phyloP scores from a whole-genome alignment of 2,797 vertebrate genomes.

The Channa striata region DNA sequence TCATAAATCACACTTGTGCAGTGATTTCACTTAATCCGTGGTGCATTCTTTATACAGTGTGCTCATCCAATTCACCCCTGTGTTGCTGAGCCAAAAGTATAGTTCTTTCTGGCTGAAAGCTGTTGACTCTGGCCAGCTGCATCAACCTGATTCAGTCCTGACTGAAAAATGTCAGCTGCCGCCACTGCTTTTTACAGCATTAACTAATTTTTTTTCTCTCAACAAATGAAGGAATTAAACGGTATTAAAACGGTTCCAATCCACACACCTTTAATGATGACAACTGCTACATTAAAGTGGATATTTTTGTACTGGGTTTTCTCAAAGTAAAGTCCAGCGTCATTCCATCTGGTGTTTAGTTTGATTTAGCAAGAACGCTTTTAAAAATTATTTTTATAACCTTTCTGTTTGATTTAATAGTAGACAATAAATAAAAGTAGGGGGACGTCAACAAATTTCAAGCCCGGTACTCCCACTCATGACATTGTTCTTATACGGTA shows the following conservation, averaged over 20 bases:
- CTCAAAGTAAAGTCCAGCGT: slow-evolving; percentile 37
- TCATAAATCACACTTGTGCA: slow-evolving; percentile 71
- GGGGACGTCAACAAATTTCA: slow-evolving; percentile 47
- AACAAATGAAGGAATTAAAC: slow-evolving; percentile 33
- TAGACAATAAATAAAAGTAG: slow-evolving; percentile 51
- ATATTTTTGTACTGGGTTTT: slow-evolving; percentile 35
- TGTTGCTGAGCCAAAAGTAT: slow-evolving; percentile 67
- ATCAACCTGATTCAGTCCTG: slow-evolving; percentile 53
- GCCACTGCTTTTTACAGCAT: slow-evolving; percentile 28
- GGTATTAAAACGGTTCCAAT: slow-evolving; percentile 27
- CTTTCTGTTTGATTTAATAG: slow-evolving; percentile 57
- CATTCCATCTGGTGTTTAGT: slow-evolving; percentile 58
- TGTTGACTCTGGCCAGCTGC: slow-evolving; percentile 50
- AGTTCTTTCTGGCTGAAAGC: slow-evolving; percentile 54
- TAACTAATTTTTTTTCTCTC: slow-evolving; percentile 36
- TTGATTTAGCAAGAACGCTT: slow-evolving; percentile 45
- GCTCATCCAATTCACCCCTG: slow-evolving; percentile 66
- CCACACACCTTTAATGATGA: slow-evolving; percentile 14
- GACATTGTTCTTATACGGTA: slow-evolving; percentile 47
- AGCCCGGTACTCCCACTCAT: slow-evolving; percentile 31
- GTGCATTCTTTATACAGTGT: slow-evolving; percentile 57
- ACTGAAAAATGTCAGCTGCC: slow-evolving; percentile 62
- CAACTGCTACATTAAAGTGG: slow-evolving; percentile 21
- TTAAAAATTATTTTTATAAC: slow-evolving; percentile 52
- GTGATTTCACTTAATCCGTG: slow-evolving; percentile 70